Evolutionary conservation across 2,113 vertebrate species (phyloP), one percentile per base, ranked within the genome.

Genomic region (Centropus unirufus): DNA sequence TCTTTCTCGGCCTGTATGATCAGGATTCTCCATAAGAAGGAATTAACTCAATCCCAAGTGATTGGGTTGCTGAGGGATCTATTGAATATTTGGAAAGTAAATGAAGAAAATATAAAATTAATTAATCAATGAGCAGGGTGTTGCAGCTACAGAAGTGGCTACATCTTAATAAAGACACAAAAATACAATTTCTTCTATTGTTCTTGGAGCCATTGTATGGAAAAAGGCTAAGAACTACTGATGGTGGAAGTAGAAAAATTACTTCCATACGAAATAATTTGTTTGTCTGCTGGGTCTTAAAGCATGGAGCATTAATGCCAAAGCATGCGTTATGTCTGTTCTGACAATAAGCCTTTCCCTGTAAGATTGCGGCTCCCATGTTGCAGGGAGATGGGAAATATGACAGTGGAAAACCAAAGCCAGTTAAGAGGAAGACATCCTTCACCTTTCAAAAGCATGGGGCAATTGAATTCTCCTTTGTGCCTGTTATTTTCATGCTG

Each of bases 401-500:
- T 0, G 22, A 26, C 30, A 75, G 55, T 4, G 39, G 58, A 36
- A 75, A 78, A n/a, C 49, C 47, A 63, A 72, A 54, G 24, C 18
- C 49, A 24, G 27, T 51, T 44, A 11, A 24, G 5, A 42, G 46
- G 55, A 77, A 27, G 42, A 20, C 0, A 0, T 17, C 44, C 52
- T 34, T 2, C 24, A 1, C 29, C 47, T 59, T 16, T 22, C 26
- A 11, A 26, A 30, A 63, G 3, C 4, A 24, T 22, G 32, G 30
- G 75, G 49, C 39, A 67, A 6, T 21, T 0, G 17, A 34, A 52
- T 20, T 79, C 30, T 66, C 39, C 13, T 0, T 14, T 34, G 62
- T 4, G 14, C 27, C 1, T 29, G 54, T 66, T 5, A 0, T 58
- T 83, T 55, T 27, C 46, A 19, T 0, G 0, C 27, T 29, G 57